Conservation (phyloP, 35 echinoderm and acorn worm species). For the Chiridota heheva region DNA sequence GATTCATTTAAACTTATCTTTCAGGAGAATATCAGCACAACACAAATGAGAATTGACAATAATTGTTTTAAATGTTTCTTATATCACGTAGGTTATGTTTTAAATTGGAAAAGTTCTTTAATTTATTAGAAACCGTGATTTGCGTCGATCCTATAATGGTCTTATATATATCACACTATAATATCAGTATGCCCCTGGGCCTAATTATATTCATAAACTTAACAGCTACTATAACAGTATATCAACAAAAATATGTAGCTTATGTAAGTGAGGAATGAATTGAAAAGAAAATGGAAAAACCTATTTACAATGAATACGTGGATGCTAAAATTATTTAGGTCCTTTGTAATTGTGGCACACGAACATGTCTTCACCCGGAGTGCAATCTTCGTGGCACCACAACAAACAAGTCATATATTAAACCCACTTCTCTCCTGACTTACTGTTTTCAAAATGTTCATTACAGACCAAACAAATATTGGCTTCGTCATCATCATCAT, state of each 20-base stretch:
- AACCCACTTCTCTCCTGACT: not conserved
- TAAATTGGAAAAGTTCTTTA: too few species aligned
- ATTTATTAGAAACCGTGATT: too few species aligned
- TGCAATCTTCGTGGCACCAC: conserved; percentile 15
- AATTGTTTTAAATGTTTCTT: too few species aligned
- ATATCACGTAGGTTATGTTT: too few species aligned
- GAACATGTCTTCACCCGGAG: not conserved
- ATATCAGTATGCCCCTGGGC: too few species aligned
- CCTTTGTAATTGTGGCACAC: not conserved
- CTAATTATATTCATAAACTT: too few species aligned
- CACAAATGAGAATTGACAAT: too few species aligned
- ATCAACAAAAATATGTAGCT: conserved; percentile 6
- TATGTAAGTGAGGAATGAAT: conserved; percentile 10
- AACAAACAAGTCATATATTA: not conserved
- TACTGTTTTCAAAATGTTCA: not conserved
- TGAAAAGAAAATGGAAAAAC: conserved; percentile 3
- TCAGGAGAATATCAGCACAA: too few species aligned
- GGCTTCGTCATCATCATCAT: not conserved
- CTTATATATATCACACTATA: too few species aligned
- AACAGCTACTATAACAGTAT: too few species aligned
- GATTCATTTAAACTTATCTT: too few species aligned
- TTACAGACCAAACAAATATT: not conserved
- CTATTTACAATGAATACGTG: conserved; percentile 5
- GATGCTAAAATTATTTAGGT: not conserved
- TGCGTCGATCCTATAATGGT: too few species aligned